Percentiles rank a stretch among this genome's conserved stretches.
These are phyloP conservation scores for Temnothorax nylanderi DNA, from an alignment of 1,140 invertebrate genomes.

Conservation along the genomic window DNA sequence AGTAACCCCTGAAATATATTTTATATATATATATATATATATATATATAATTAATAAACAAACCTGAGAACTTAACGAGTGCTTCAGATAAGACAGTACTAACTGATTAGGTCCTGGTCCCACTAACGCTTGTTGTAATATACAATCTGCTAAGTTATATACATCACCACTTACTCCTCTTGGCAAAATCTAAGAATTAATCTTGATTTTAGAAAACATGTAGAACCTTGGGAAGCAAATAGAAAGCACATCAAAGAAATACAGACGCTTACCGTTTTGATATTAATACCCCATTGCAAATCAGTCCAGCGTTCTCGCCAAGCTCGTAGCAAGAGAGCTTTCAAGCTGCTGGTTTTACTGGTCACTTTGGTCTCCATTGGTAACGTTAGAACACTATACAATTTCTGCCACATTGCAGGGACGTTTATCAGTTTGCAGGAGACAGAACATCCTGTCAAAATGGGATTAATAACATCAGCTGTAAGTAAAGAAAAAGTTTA, in stretches of 20 bases:
- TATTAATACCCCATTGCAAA: slow-evolving; percentile 97
- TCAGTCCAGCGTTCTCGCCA: slow-evolving; percentile 98
- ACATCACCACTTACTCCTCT: slow-evolving; percentile 95
- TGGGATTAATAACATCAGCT: not conserved
- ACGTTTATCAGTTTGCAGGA: not conserved
- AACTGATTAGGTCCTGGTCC: slow-evolving; percentile 96
- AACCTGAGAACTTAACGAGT: slow-evolving; percentile 94
- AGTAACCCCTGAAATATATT: not conserved
- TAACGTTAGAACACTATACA: slow-evolving; percentile 71
- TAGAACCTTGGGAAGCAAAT: not conserved
- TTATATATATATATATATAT: too few relatives aligned
- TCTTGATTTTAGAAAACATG: not conserved
- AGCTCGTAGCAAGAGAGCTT: slow-evolving; percentile 93
- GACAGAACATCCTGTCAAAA: not conserved
- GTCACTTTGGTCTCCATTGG: slow-evolving; percentile 91
- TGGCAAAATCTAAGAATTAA: slow-evolving; percentile 88
- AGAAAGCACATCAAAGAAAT: not conserved
- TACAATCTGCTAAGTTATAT: slow-evolving; percentile 96
- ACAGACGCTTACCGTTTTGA: slow-evolving; percentile 90
- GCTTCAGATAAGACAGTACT: slow-evolving; percentile 96
- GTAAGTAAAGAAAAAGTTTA: not conserved
- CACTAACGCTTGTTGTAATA: slow-evolving; percentile 96
- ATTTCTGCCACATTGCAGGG: slow-evolving; percentile 41
- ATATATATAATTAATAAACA: slow-evolving; percentile 8
- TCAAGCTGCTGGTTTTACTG: slow-evolving; percentile 94